Evolutionary conservation across 1,140 invertebrate genomes (phyloP), one percentile per base, ranked within the genome.

Genomic region (Lepidotrigona ventralis): DNA sequence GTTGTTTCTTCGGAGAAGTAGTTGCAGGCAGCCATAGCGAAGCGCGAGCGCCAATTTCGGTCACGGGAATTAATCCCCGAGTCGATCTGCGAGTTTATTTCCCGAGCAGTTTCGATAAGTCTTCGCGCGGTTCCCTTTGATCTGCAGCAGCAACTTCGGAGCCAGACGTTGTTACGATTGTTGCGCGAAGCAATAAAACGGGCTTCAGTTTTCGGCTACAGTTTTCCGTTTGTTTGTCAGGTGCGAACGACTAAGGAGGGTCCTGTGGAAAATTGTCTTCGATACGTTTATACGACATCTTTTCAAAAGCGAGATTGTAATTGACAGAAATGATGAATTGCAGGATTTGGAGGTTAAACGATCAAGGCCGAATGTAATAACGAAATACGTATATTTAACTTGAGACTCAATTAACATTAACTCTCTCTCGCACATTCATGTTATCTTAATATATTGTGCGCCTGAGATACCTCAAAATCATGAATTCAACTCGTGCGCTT

Each of bases 91-190:
- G 60, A 83, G 80, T 82, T 85, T 82, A 85, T 85, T 86, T 83
- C 84, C 54, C 84, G 39, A 46, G 66, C 63, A 29, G 73, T 76
- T 73, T 15, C 60, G 69, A 79, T 88, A 86, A 80, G 87, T 86
- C 87, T 88, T 88, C 87, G 64, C 79, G 51, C 39, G 39, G 17
- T 53, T 88, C 56, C n/a, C 86, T 88, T 88, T 88, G 87, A 88
- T 88, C 84, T 88, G 69, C 15, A 29, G 63, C 71, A 69, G 33
- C 68, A 11, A 9, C 56, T 8, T 9, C 26, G 29, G 33, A n/a
- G 17, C 60, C 58, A 80, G 68, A 79, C 75, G 81, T 86, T 89
- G 84, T 89, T 70, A 39, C 53, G 73, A 89, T 89, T 89, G 81
- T 88, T 70, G 68, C 71, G 56, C 69, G 84, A 78, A 85, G 72